Base-by-base conservation (phyloP, 2,797 vertebrate genomes). In the Danio albolineatus region DNA sequence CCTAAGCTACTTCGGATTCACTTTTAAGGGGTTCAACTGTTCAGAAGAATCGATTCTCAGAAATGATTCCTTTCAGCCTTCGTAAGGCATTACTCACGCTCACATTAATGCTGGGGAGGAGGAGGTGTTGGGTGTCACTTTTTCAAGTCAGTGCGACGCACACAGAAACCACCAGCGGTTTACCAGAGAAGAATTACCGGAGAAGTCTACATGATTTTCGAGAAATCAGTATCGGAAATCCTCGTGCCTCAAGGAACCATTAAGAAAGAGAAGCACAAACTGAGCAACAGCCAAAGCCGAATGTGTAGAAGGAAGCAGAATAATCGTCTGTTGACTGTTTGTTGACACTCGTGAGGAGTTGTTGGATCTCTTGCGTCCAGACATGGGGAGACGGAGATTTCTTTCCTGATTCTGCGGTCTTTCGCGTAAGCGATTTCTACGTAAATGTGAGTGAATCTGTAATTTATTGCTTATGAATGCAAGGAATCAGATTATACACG, bases 301-400 rank as follows among this genome's bases (percentile, higher is more conserved):
- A 51, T 67, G 65, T 51, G 75, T 56, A 61, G 41, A 38, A 72
- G 78, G 67, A 76, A 77, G 61, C 54, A 65, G 12, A 59, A 48
- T n/a, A 61, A 56, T 4, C 12, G n/a, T 57, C 46, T 46, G 44
- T 75, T 41, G 38, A 53, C 57, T 5, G 1, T 51, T 69, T 71
- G 61, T 46, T 59, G 73, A 78, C 62, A 17, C 10, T 76, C 21
- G 44, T 28, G n/a, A 41, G 53, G 61, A 76, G 78, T 73, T 75
- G 51, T 41, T 17, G 54, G 62, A 60, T 16, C 39, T 48, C 64
- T 49, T 56, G 56, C 62, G 49, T 13, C 21, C 76, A 60, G 75
- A 36, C 71, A 85, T 85, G 82, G 61, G 79, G 69, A 73, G 56
- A 78, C 76, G 73, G 82, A 82, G 76, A 78, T 77, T 66, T 66